Conservation (phyloP, 2,797 vertebrate genomes). For the Coccyzus lansbergi region DNA sequence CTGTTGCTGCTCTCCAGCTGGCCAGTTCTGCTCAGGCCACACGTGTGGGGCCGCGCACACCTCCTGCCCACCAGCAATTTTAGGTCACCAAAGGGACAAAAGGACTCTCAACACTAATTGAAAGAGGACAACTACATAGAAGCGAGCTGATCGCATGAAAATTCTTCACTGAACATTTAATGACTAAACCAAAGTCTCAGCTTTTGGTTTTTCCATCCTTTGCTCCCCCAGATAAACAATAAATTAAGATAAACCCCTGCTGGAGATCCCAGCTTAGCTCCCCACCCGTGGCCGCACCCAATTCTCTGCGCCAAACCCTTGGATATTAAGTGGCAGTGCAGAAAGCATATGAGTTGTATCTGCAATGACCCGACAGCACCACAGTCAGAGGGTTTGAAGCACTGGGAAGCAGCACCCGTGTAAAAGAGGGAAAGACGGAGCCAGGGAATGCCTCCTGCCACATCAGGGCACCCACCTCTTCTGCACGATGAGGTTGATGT, state of each 20-base stretch:
- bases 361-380: not conserved
- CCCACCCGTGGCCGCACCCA: not conserved
- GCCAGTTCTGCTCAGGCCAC: not conserved
- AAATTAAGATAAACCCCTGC: not conserved
- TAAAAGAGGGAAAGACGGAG: not conserved
- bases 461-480: slow-evolving; percentile 82
- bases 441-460: not conserved
- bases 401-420: accelerated
- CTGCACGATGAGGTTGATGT: slow-evolving; percentile 98
- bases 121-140: not conserved
- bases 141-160: not conserved
- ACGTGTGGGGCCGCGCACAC: not conserved
- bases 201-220: not conserved
- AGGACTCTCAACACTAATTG: not conserved
- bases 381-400: not conserved
- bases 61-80: not conserved
- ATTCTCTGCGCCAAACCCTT: accelerated
- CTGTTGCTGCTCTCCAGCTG: slow-evolving; percentile 15
- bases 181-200: not conserved
- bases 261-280: not conserved
- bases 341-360: accelerated
- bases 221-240: not conserved
- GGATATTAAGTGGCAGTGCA: not conserved
- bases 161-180: accelerated
- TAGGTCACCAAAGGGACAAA: slow-evolving; percentile 8